Percentiles rank a stretch among this genome's conserved stretches.
Evolutionary conservation across 1,140 invertebrate species (phyloP).

Genomic region (Phthorimaea operculella): DNA sequence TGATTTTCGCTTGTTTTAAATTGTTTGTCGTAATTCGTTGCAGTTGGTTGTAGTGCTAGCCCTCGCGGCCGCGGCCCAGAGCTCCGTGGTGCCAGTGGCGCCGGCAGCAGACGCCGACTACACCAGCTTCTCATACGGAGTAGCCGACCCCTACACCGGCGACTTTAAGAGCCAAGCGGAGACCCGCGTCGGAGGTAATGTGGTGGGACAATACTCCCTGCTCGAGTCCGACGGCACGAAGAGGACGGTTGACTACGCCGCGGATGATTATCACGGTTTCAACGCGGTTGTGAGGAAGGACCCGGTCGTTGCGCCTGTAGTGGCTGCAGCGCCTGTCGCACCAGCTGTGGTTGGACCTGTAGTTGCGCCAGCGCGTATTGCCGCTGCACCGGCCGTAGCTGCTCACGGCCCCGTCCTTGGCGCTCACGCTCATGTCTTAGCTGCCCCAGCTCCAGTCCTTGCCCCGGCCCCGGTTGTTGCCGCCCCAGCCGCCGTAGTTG

Average conservation of each 20-base stretch:
- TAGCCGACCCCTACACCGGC: constrained; percentile 40
- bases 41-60: constrained; percentile 41
- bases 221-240: constrained; percentile 35
- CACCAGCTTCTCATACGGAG: constrained; percentile 36
- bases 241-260: constrained; percentile 35
- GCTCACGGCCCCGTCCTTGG: constrained; percentile 12
- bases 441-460: neutral
- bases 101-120: constrained; percentile 28
- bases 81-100: constrained; percentile 22
- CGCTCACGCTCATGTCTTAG: constrained; percentile 6
- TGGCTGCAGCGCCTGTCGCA: constrained; percentile 6
- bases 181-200: constrained; percentile 27
- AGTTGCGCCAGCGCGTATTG: constrained; percentile 11
- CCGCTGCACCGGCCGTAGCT: constrained; percentile 15
- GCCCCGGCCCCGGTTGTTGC: constrained; percentile 2
- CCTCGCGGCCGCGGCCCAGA: constrained; percentile 25
- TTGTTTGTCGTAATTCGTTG: constrained; percentile 13
- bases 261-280: constrained; percentile 34
- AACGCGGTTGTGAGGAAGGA: constrained; percentile 34
- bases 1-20: too few species aligned
- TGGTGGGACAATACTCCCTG: constrained; percentile 35
- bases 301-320: constrained; percentile 13
- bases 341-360: constrained; percentile 12
- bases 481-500: constrained; percentile 11
- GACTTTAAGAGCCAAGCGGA: constrained; percentile 43